These are phyloP conservation scores for Drosophila micromelanica DNA, from an alignment of 1,140 invertebrate species.

Conservation along the genomic window DNA sequence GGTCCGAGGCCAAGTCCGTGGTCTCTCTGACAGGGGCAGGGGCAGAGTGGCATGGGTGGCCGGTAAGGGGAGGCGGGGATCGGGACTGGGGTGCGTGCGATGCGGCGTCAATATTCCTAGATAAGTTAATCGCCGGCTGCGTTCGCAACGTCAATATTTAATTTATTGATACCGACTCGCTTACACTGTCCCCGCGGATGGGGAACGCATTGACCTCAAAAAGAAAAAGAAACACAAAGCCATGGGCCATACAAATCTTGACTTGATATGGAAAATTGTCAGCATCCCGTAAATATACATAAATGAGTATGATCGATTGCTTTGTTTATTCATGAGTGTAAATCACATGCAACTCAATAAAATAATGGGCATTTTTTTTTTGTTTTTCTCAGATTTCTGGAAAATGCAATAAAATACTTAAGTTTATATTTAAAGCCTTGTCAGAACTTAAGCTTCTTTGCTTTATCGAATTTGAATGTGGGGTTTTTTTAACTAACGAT, in stretches of 20 bases:
- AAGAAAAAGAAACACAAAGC: slow-evolving; percentile 2
- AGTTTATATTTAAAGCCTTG: not conserved
- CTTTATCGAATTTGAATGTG: too few relatives aligned
- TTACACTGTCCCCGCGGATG: slow-evolving; percentile 21
- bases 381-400: too few relatives aligned
- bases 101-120: slow-evolving; percentile 18
- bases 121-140: slow-evolving; percentile 44
- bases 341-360: slow-evolving; percentile 21
- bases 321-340: slow-evolving; percentile 28
- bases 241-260: not conserved
- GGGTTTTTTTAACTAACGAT: too few relatives aligned
- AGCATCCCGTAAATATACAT: slow-evolving; percentile 3
- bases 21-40: not conserved
- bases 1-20: not conserved
- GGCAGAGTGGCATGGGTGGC: too few relatives aligned
- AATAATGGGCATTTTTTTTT: too few relatives aligned
- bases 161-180: slow-evolving; percentile 61
- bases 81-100: slow-evolving; percentile 9
- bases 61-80: too few relatives aligned
- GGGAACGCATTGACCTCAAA: slow-evolving; percentile 41
- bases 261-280: too few relatives aligned
- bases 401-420: too few relatives aligned
- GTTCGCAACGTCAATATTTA: slow-evolving; percentile 66
- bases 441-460: too few relatives aligned
- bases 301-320: slow-evolving; percentile 47